phyloP scores from a whole-genome alignment of 2,888 invertebrate genomes.

The Cremastinae sp. region DNA sequence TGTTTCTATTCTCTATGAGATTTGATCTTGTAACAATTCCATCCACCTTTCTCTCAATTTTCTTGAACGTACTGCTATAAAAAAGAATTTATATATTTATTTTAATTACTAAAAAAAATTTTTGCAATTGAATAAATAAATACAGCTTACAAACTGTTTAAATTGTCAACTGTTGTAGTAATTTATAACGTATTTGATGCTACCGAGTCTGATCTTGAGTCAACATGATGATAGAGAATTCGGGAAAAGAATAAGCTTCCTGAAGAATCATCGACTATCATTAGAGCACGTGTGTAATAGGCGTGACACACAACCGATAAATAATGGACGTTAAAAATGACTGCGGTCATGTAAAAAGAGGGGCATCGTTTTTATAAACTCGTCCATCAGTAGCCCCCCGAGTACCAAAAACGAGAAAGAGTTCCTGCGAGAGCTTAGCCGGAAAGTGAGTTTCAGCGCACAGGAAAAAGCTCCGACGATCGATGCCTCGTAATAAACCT shows the following conservation, averaged over 20 bases:
- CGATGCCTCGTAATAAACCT: too few relatives aligned
- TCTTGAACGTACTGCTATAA: conserved; percentile 11
- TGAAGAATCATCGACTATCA: conserved; percentile 1
- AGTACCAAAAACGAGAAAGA: too few relatives aligned
- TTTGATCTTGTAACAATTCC: too few relatives aligned
- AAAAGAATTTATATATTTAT: background rate
- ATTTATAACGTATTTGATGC: conserved; percentile 16
- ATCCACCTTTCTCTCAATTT: background rate
- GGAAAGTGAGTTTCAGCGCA: too few relatives aligned
- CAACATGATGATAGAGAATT: conserved; percentile 47
- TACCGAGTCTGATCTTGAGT: conserved; percentile 26
- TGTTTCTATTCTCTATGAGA: too few relatives aligned
- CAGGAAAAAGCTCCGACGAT: too few relatives aligned
- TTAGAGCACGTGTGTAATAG: background rate
- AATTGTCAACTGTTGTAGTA: conserved; percentile 42
- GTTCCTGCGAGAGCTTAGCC: too few relatives aligned
- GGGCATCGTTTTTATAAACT: conserved; percentile 5
- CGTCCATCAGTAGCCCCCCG: background rate
- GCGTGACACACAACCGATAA: conserved; percentile 17
- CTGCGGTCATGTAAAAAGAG: background rate
- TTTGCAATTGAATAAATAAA: background rate
- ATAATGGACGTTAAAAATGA: conserved; percentile 6
- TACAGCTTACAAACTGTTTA: conserved; percentile 45
- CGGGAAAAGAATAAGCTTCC: conserved; percentile 6
- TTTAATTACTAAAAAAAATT: background rate